Evolutionary conservation across 2,888 invertebrate genomes (phyloP), one percentile per base, ranked within the genome.

Genomic region (Papilio protenor): DNA sequence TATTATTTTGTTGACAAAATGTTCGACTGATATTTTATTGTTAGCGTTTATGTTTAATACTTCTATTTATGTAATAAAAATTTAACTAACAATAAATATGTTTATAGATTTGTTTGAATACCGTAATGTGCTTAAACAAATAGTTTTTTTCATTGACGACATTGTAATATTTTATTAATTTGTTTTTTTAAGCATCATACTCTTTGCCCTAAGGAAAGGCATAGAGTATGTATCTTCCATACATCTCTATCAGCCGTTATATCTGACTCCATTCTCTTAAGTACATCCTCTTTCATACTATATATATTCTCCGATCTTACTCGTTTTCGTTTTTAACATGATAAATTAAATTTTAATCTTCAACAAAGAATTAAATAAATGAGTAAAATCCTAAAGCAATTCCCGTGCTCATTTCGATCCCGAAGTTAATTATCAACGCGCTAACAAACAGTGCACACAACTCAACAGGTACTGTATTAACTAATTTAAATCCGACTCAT

Each of bases 401-500:
- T 66, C 47, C 23, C 52, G 64, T 75, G 61, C 64, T 45, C 33
- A 61, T 76, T 71, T 59, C 71, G 71, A 40, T 52, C 18, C 69
- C 69, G 55, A 23, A 66, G 73, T 69, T 73, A 77, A 77, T 77
- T 77, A 77, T 55, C 57, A 69, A 49, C 33, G 45, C 73, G 45
- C 73, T 72, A 76, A 76, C 71, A 76, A 73, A 73, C 73, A 33
- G 69, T 27, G 73, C 52, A 73, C 73, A 80, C 70, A 74, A 74
- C 79, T 80, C 81, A 78, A 79, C 77, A 75, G 79, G 81, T 79
- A 77, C 80, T 81, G 79, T 80, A 78, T 75, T 77, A 78, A 79
- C 75, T 81, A 79, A 80, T 81, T 81, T 78, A 81, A 81, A 81
- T 79, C 79, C 81, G 78, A 81, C 74, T 80, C 79, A 80, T 77